Evolutionary conservation across 2,888 invertebrate species (phyloP), one percentile per base, ranked within the genome.

Genomic region (Cantharis rufa): DNA sequence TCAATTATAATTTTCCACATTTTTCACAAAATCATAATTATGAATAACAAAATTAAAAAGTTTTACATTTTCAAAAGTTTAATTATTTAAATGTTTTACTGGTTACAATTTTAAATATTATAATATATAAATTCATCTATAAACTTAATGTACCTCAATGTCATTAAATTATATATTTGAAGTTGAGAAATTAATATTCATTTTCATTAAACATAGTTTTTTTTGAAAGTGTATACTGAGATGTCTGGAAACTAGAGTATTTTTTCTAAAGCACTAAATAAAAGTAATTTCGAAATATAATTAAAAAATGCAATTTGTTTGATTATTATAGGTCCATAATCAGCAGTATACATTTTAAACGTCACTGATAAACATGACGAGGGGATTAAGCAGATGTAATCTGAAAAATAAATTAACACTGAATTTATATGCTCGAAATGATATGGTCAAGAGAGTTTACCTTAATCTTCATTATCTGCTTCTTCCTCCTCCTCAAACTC

Each of bases 401-500:
- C 48, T 48, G 48, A 48, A 48, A 48, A n/a, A 7, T 1, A 48
- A 48, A n/a, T n/a, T 48, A n/a, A 7, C n/a, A 48, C 1, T 48
- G n/a, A 48, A 48, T 66, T 66, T 4, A 21, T 21, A 64, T n/a
- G 9, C 2, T 66, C n/a, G n/a, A 24, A 66, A 66, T 18, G 3
- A 0, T 66, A 21, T 24, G n/a, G 16, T 69, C 0, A 28, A 48
- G 10, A 66, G 15, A 18, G 11, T 69, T 78, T 80, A 83, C 64
- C 82, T 66, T 66, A 81, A 74, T 83, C 84, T 80, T 92, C 92
- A 83, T 93, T 93, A 86, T 92, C 93, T 83, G 91, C 93, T 86
- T 93, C 93, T 83, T 92, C 92, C 82, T 93, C 93, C 86, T 94
- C 94, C 84, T 94, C 94, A 87, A 94, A 95, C 88, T 94, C 94